Base-by-base conservation (phyloP, 2,113 vertebrate genomes). In the Hylia prasina region DNA sequence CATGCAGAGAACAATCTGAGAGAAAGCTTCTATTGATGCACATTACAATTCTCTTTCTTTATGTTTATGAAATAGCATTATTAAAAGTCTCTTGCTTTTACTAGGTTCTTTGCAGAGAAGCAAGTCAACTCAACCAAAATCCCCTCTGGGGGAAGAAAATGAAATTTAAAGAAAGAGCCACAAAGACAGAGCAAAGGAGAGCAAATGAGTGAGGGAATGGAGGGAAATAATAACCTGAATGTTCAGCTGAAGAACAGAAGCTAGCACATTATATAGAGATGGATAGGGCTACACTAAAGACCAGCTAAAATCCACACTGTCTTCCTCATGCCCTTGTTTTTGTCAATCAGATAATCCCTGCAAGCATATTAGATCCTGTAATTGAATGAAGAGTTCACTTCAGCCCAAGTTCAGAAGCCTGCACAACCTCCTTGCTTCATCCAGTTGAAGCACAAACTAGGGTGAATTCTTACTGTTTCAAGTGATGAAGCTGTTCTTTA, bases 11-110 rank as follows among this genome's bases (percentile, higher is more conserved):
- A 83, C 81, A 92, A 84, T 72, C 39, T 22, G 76, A 71, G 56
- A 92, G 76, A 97, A 96, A 95, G 89, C 71, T 75, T 77, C 82
- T 91, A 90, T 91, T 96, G 95, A 96, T 4, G 70, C 53, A 79
- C 69, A 77, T 50, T 78, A 91, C 93, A 92, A 93, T 93, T 87
- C 69, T 48, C 84, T 91, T 93, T 79, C 47, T 95, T 91, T 57
- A 44, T 79, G 39, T 80, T 92, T 89, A 66, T 70, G 54, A 91
- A 94, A 82, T 31, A 44, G 58, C 80, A 82, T 90, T 92, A 93
- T 85, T 91, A 85, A 93, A 94, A 95, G 70, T 82, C 63, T 87
- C 69, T 92, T 81, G 61, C 56, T 89, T 92, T 95, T 61, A 82
- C 53, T 65, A 84, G 57, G 53, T 64, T 89, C 79, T 94, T 79